Conservation (phyloP, 1,140 invertebrate species). For the Sycophaga agraensis region DNA sequence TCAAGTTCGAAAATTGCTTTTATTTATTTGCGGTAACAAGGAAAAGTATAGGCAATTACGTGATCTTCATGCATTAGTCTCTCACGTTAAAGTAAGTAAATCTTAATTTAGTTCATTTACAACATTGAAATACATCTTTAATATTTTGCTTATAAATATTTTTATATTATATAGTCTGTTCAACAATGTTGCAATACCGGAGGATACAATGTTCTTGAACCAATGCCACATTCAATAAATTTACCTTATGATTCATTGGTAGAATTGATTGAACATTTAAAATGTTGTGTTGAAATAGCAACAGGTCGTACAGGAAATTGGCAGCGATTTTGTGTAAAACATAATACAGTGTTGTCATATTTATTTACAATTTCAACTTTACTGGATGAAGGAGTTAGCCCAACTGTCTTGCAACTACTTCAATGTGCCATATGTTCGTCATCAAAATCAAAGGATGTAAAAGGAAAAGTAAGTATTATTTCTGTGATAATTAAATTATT, state of each 20-base stretch:
- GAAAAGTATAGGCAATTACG: conserved; percentile 92
- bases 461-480: conserved; percentile 40
- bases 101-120: not conserved
- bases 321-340: conserved; percentile 85
- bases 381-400: conserved; percentile 90
- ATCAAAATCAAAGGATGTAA: conserved; percentile 48
- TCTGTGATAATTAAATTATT: not conserved
- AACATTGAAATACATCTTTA: no score
- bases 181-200: conserved; percentile 63
- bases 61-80: conserved; percentile 87
- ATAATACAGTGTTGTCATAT: conserved; percentile 67
- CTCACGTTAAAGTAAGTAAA: conserved; percentile 70
- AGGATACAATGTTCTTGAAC: conserved; percentile 61
- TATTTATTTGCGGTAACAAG: conserved; percentile 93
- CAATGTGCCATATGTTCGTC: conserved; percentile 80
- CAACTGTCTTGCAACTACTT: conserved; percentile 85
- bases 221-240: conserved; percentile 55
- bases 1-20: conserved; percentile 85
- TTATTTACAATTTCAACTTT: conserved; percentile 58
- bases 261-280: conserved; percentile 91
- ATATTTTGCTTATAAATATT: no score
- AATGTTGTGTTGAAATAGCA: conserved; percentile 91
- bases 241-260: conserved; percentile 88
- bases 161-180: conserved; percentile 57
- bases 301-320: conserved; percentile 89